phyloP scores from a whole-genome alignment of 2,888 invertebrate genomes.

The Hydriomena furcata region DNA sequence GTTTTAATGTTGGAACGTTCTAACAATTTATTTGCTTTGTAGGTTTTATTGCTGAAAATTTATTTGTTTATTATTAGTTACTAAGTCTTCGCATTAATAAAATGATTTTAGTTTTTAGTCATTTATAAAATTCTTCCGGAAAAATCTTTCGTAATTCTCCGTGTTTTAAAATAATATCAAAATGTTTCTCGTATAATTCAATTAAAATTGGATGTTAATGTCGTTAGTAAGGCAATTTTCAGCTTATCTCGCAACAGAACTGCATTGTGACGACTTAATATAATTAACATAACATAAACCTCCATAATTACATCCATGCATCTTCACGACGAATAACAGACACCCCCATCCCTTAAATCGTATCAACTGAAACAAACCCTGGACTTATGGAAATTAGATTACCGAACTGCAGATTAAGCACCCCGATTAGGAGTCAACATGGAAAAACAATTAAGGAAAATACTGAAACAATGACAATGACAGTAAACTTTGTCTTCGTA shows the following conservation, averaged over 20 bases:
- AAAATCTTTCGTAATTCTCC: too few relatives aligned
- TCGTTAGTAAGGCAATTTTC: not conserved
- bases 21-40: too few relatives aligned
- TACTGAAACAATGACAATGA: conserved; percentile 74
- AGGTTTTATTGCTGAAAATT: too few relatives aligned
- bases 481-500: conserved; percentile 75
- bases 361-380: conserved; percentile 27
- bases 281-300: conserved; percentile 36
- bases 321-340: conserved; percentile 62
- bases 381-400: conserved; percentile 75
- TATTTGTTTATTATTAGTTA: too few relatives aligned
- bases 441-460: conserved; percentile 81
- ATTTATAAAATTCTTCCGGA: too few relatives aligned
- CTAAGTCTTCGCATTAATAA: conserved; percentile 19
- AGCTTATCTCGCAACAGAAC: conserved; percentile 13
- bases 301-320: conserved; percentile 62
- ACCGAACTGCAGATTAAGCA: conserved; percentile 63
- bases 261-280: conserved; percentile 33
- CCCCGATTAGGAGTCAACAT: conserved; percentile 72
- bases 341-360: conserved; percentile 34
- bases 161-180: too few relatives aligned
- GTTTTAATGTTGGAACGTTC: conserved; percentile 19
- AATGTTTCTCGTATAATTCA: too few relatives aligned
- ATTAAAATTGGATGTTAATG: too few relatives aligned
- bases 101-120: too few relatives aligned